Evolutionary conservation across 2,888 invertebrate species (phyloP).

Genomic region (Drosophila picticornis): DNA sequence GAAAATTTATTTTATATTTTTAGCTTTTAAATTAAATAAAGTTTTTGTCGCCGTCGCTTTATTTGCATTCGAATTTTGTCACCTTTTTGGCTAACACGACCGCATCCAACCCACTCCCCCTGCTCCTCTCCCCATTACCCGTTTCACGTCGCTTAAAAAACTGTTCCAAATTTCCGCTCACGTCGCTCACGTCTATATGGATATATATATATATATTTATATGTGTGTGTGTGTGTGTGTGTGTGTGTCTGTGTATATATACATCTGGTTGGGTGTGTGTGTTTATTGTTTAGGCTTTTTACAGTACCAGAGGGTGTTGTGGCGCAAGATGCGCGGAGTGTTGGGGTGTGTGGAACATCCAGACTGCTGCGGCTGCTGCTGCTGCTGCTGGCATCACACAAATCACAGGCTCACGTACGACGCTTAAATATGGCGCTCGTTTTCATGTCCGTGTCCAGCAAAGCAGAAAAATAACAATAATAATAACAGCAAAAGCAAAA

Average conservation of each 20-base stretch:
- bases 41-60: slow-evolving; percentile 57
- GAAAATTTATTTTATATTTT: slow-evolving; percentile 79
- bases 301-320: slow-evolving; percentile 15
- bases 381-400: slow-evolving; percentile 57
- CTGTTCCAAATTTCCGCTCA: slow-evolving; percentile 62
- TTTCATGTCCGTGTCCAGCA: slow-evolving; percentile 70
- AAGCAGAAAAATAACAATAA: slow-evolving; percentile 60
- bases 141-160: slow-evolving; percentile 7
- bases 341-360: not conserved
- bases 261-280: slow-evolving; percentile 36
- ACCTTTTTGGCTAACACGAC: slow-evolving; percentile 36
- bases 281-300: slow-evolving; percentile 77
- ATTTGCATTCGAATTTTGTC: slow-evolving; percentile 71
- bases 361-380: slow-evolving; percentile 11
- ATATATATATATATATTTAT: not conserved
- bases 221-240: not conserved
- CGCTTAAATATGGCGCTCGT: slow-evolving; percentile 75
- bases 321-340: not conserved
- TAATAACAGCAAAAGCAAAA: slow-evolving; percentile 45
- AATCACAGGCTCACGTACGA: slow-evolving; percentile 71
- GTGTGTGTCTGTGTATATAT: not conserved
- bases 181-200: slow-evolving; percentile 40
- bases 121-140: rapidly evolving
- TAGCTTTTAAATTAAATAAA: slow-evolving; percentile 79
- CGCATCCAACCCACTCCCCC: not conserved